A percentile compares a stretch with the other conserved stretches of the same genome.
These are phyloP conservation scores for Drosophila aldrichi DNA, from an alignment of 2,888 invertebrate species.

Conservation along the genomic window DNA sequence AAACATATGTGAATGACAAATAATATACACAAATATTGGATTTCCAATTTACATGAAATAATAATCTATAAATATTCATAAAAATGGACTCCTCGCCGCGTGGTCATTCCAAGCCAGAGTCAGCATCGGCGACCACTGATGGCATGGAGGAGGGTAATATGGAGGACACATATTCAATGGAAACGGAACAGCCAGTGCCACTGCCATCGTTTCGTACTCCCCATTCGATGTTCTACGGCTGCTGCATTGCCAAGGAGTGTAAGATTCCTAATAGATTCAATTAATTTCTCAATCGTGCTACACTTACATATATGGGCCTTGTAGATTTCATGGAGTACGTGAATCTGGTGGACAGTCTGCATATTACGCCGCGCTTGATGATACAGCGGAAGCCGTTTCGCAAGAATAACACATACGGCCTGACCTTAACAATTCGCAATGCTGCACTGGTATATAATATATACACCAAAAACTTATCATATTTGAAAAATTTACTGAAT, in stretches of 20 bases:
- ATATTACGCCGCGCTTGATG: constrained; percentile 60
- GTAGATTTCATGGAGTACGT: constrained; percentile 58
- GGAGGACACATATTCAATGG: not conserved
- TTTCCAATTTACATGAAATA: constrained; percentile 9
- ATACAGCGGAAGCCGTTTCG: constrained; percentile 39
- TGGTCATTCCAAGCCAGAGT: not conserved
- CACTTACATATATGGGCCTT: not conserved
- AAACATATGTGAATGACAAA: constrained; percentile 4
- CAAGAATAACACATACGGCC: constrained; percentile 43
- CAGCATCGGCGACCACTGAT: not conserved
- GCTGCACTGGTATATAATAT: constrained; percentile 49
- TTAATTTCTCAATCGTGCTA: too few relatives aligned
- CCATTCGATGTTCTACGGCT: constrained; percentile 6
- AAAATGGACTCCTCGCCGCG: constrained; percentile 10
- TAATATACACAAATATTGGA: constrained; percentile 17
- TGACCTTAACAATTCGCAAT: constrained; percentile 53
- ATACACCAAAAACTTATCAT: not conserved
- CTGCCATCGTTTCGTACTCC: not conserved
- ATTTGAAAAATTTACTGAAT: too few relatives aligned
- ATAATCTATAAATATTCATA: not conserved
- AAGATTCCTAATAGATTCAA: constrained; percentile 2
- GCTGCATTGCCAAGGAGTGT: constrained; percentile 65
- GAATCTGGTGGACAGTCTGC: constrained; percentile 58
- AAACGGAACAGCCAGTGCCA: not conserved
- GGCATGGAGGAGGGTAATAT: not conserved